Conservation (phyloP, 2,888 invertebrate genomes). For the Anticlea derivata region DNA sequence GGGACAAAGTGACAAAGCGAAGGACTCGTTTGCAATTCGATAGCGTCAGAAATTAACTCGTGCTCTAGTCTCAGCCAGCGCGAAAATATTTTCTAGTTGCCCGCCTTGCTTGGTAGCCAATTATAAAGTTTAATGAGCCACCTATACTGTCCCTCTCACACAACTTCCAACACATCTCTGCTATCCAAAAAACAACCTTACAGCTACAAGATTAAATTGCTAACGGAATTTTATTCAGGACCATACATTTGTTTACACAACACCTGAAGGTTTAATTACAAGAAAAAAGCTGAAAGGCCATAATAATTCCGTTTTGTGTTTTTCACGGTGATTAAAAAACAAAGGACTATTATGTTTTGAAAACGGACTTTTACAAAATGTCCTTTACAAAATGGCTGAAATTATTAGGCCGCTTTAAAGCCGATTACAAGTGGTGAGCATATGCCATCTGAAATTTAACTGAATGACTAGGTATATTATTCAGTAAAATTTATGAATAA, state of each 20-base stretch:
- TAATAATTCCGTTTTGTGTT: constrained; percentile 9
- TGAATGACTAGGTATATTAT: too few species aligned
- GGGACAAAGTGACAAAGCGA: too few species aligned
- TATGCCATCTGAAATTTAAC: too few species aligned
- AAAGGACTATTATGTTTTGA: neutral
- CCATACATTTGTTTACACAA: constrained; percentile 20
- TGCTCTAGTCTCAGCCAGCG: constrained; percentile 21
- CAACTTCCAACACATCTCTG: constrained; percentile 6
- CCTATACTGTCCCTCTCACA: constrained; percentile 20
- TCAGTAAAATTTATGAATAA: too few species aligned
- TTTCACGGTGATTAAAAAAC: constrained; percentile 5
- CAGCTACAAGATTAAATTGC: neutral
- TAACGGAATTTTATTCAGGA: neutral
- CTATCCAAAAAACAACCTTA: constrained; percentile 8
- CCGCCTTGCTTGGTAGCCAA: constrained; percentile 47
- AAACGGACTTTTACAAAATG: too few species aligned
- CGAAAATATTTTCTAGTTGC: constrained; percentile 49
- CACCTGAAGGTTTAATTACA: constrained; percentile 21
- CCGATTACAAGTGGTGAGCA: too few species aligned
- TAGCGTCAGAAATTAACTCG: neutral
- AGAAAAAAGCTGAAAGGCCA: constrained; percentile 6
- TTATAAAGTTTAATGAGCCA: constrained; percentile 60
- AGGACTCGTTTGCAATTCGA: too few species aligned
- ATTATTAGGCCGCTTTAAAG: too few species aligned
- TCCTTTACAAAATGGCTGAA: too few species aligned